A percentile compares a stretch with the other conserved stretches of the same genome.
These are phyloP conservation scores for Rhombomys opimus DNA, from an alignment of 2,113 vertebrate genomes.

Conservation along the genomic window DNA sequence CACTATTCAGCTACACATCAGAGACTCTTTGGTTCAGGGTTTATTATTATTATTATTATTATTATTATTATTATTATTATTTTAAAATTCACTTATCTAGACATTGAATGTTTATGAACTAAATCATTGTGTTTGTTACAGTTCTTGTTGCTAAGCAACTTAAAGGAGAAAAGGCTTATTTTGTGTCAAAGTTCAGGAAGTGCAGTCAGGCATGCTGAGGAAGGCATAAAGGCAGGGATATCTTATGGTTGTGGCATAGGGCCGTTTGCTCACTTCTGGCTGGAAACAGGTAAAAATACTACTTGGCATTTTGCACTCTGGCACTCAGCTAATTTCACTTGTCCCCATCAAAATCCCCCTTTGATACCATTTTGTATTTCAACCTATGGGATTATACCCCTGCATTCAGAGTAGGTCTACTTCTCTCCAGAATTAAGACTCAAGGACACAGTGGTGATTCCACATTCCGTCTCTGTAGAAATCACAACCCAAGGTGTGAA, in stretches of 20 bases:
- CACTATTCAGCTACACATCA: background rate
- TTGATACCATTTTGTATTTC: background rate
- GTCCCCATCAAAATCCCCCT: background rate
- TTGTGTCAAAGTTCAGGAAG: background rate
- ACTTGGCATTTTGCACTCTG: background rate
- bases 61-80: no score
- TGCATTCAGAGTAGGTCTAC: background rate
- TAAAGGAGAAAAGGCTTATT: background rate
- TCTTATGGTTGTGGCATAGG: background rate
- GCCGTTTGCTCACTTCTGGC: background rate
- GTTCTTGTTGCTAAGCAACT: background rate
- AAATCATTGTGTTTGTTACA: background rate
- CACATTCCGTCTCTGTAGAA: background rate
- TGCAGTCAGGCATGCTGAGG: background rate
- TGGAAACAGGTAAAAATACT: background rate
- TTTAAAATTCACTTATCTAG: no score
- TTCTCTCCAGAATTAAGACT: background rate
- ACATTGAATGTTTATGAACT: background rate
- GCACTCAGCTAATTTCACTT: background rate
- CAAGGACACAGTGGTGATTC: background rate
- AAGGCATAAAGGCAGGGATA: background rate
- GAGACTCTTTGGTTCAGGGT: no score
- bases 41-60: no score
- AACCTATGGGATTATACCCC: background rate
- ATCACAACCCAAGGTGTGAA: background rate